A percentile compares a stretch with the other conserved stretches of the same genome.
Evolutionary conservation across 92 coral and sea anemone species (phyloP).

Genomic region (Zoanthus sansibaricus): DNA sequence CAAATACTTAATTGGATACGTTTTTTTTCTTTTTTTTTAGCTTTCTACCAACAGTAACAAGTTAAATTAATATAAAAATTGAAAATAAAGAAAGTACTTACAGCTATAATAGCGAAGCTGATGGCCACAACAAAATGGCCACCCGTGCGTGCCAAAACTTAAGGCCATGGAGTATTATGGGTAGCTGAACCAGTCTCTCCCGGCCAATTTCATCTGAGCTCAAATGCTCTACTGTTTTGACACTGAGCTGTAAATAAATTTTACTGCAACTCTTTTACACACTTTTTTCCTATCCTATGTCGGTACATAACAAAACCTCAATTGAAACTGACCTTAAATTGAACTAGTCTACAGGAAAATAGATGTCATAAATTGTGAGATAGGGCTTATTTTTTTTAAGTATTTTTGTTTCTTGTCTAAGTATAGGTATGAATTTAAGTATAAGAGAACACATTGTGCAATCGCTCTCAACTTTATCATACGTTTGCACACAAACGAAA

Average conservation of each 20-base stretch:
- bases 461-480: conserved; percentile 6
- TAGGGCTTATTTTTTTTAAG: neutral
- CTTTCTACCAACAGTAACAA: too few species aligned
- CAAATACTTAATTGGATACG: conserved; percentile 2
- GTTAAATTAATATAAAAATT: too few species aligned
- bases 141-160: conserved; percentile 21
- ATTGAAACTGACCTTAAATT: conserved; percentile 41
- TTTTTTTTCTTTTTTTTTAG: neutral
- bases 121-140: conserved; percentile 49
- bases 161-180: conserved; percentile 36
- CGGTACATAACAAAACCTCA: conserved; percentile 40
- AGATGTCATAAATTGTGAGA: conserved; percentile 47
- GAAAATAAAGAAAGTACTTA: conserved; percentile 23
- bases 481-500: conserved; percentile 6
- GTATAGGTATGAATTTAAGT: conserved; percentile 9
- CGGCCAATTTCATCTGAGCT: conserved; percentile 13
- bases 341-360: conserved; percentile 25
- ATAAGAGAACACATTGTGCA: conserved; percentile 11
- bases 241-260: neutral
- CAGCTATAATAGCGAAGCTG: conserved; percentile 35
- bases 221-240: conserved; percentile 29
- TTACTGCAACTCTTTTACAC: conserved; percentile 32
- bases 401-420: conserved; percentile 17
- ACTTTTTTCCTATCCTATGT: conserved; percentile 17
- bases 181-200: conserved; percentile 49